Evolutionary conservation across 2,797 vertebrate species (phyloP), one percentile per base, ranked within the genome.

Genomic region (Sternotherus odoratus): DNA sequence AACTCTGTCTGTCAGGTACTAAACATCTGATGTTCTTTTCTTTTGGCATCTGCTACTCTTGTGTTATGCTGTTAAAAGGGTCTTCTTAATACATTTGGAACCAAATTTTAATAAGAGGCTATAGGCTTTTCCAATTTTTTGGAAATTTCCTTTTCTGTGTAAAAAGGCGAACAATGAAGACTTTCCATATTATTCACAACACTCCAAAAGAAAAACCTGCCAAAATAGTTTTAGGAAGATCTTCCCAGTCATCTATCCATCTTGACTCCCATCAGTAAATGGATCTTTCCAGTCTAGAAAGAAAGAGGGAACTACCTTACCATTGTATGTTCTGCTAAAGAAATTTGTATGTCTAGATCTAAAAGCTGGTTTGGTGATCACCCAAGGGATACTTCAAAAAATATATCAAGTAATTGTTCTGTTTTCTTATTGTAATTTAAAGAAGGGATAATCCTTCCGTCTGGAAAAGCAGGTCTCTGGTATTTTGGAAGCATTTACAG

Each of bases 1-100:
- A 79, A 39, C 63, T 69, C 96, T 97, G 94, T 95, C 92, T 94
- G 79, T 79, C 88, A 95, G 93, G 89, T 96, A 95, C 93, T 91
- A 95, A 95, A 94, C 95, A 97, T 96, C 94, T 95, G 90, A 78
- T 95, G 30, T 4, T 84, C 86, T 92, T 77, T 90, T 82, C 90
- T 93, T 79, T 92, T 57, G 53, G 50, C 94, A 87, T 86, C 95
- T 94, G 92, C 91, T 96, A 93, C 94, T 97, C 96, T 94, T 94
- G 80, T 94, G 57, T 86, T 90, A 9, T 82, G 88, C 79, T 95
- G 94, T 79, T 56, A 51, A 84, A 96, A 78, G 84, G 93, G 81
- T 82, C 80, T 79, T 82, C 91, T 79, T 80, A 83, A 84, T 88
- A 72, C 50, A 3, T 91, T 91, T 60, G 82, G 87, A 89, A 93